Conservation (phyloP, 2,113 vertebrate genomes). For the Oncorhynchus nerka region DNA sequence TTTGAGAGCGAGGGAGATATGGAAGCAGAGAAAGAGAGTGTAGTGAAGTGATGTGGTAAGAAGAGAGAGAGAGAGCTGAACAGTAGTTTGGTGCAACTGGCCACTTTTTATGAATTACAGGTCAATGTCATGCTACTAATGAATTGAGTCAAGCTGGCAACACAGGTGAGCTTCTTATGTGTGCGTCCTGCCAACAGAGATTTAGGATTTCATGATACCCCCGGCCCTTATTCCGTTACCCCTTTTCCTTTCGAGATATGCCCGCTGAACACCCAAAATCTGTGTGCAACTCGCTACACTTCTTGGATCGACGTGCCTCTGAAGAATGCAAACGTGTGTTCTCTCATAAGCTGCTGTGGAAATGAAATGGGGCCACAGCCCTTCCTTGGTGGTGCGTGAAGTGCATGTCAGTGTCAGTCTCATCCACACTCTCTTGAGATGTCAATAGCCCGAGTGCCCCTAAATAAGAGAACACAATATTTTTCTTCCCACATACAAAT, state of each 20-base stretch:
- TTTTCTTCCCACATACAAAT: not conserved
- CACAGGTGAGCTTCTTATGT: too few relatives aligned
- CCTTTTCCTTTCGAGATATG: not conserved
- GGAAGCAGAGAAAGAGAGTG: not conserved
- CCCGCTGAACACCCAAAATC: not conserved
- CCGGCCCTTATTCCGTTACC: not conserved
- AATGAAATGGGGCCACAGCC: not conserved
- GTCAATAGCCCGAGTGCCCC: not conserved
- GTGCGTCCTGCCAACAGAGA: not conserved
- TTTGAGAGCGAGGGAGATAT: too few relatives aligned
- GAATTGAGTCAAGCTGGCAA: not conserved
- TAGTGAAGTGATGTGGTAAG: constrained; percentile 12
- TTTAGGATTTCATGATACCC: not conserved
- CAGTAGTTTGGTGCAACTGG: not conserved
- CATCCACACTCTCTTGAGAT: not conserved
- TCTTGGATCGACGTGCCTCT: not conserved
- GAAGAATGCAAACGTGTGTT: not conserved
- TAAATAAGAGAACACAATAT: not conserved
- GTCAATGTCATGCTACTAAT: not conserved
- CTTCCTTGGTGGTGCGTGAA: constrained; percentile 6
- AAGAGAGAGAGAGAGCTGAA: constrained; percentile 11
- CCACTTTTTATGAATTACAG: not conserved
- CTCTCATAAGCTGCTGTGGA: not conserved
- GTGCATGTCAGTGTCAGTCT: not conserved
- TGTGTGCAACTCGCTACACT: not conserved